Base-by-base conservation (phyloP, 2,888 invertebrate species). In the Synanthedon vespiformis region DNA sequence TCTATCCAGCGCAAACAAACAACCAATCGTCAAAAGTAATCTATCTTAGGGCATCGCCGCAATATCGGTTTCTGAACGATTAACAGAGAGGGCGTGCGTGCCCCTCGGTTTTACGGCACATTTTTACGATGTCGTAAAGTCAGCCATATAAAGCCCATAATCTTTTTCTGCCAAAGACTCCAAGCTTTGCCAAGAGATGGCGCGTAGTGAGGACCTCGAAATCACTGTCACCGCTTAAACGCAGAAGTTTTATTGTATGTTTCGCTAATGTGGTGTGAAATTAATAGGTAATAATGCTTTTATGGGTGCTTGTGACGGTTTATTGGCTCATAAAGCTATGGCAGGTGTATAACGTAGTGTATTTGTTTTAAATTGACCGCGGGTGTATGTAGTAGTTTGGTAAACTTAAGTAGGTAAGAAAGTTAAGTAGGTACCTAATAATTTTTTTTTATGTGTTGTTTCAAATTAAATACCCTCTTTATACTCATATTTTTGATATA, bases 181-280 rank as follows among this genome's bases (percentile, higher is more conserved):
- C 71, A 64, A 60, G 55, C 55, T 57, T 55, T 53, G 62, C 61
- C 64, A 64, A 72, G 75, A 87, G 86, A 85, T 84, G 84, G 83
- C 84, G 84, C 76, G 81, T 72, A 78, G 70, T 70, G 70, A 76
- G 77, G 77, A 77, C 77, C 74, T 77, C 62, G 70, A 77, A 79
- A 84, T 85, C 82, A 79, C 79, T 80, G 82, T 78, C 80, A 74
- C 76, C 64, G 72, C 73, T 22, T 67, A 75, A 82, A 80, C 76
- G 80, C 82, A 81, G 71, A 83, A 85, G 79, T 87, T 87, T 87
- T 86, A 86, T 86, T 83, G 81, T 84, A 70, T 83, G 87, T 84
- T 84, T 83, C 80, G 86, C 87, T 86, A 87, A 87, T 87, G 83
- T 79, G 82, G 84, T 87, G 87, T 86, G 83, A 87, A 86, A 87